These are phyloP conservation scores for Drosophila malerkotliana DNA, from an alignment of 1,140 invertebrate species.

Conservation along the genomic window DNA sequence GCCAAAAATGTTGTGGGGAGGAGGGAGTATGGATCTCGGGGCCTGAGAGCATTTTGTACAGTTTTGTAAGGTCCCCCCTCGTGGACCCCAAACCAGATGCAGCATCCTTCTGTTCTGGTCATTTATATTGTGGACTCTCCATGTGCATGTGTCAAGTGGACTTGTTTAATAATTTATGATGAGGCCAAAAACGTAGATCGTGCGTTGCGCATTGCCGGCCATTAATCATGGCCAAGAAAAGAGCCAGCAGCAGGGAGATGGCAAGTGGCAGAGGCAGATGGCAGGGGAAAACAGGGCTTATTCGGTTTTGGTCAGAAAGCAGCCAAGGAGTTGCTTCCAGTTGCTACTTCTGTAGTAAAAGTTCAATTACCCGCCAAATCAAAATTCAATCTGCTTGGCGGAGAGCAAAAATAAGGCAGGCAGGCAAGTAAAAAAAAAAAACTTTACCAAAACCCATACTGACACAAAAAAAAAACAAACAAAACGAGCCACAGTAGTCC, in stretches of 20 bases:
- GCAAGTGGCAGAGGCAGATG: too few relatives aligned
- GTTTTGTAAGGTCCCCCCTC: slow-evolving; percentile 41
- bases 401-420: slow-evolving; percentile 44
- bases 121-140: slow-evolving; percentile 67
- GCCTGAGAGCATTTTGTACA: slow-evolving; percentile 68
- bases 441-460: not conserved
- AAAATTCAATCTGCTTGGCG: slow-evolving; percentile 76
- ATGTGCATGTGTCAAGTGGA: slow-evolving; percentile 79
- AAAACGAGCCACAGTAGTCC: slow-evolving; percentile 45
- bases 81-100: not conserved
- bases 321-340: not conserved
- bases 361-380: slow-evolving; percentile 81
- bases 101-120: slow-evolving; percentile 59
- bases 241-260: not conserved
- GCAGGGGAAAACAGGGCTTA: not conserved
- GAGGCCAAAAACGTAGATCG: slow-evolving; percentile 81
- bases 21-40: not conserved
- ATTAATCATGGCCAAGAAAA: slow-evolving; percentile 71
- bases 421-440: slow-evolving; percentile 12
- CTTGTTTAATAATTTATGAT: slow-evolving; percentile 82
- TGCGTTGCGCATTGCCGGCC: slow-evolving; percentile 80
- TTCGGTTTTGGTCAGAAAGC: not conserved
- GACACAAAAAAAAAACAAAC: slow-evolving; percentile 45
- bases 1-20: slow-evolving; percentile 62
- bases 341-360: slow-evolving; percentile 69